Base-by-base conservation (phyloP, 1,140 invertebrate species). In the Aporrectodea caliginosa region DNA sequence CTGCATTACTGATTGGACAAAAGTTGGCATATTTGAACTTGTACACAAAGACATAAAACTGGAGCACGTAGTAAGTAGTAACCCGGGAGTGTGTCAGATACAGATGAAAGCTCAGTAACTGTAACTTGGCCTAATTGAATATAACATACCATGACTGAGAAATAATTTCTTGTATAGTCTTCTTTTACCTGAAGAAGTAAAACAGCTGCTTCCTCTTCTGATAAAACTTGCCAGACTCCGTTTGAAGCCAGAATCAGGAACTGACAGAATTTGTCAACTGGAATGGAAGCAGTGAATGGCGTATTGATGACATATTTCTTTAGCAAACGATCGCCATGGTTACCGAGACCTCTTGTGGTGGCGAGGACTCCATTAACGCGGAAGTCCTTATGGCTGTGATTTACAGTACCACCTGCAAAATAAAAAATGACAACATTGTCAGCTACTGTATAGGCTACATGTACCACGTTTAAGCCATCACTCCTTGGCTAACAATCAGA, bases 201-300 rank as follows among this genome's bases (percentile, higher is more conserved):
- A 16, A 80, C 82, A 1, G 86, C 83, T 6, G 85, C 87, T 75
- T 88, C 87, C 43, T 86, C 81, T 16, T 84, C 83, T 16, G 84
- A 81, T 69, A 88, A 85, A 12, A 87, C 84, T 43, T 88, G 84
- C 87, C 87, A 88, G 0, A 88, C 83, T 2, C 87, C 87, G 75
- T 83, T 78, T 32, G 85, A 83, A 43, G 86, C 87, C 2, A 88
- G n/a, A 33, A 88, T 84, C 6, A 88, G 74, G 74, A 87, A 84
- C 84, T 88, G 86, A 27, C 85, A 83, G 82, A 86, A 85, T 81
- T 85, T 84, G 70, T 87, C 86, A 69, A 88, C 83, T 1, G 83
- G 80, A 6, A 86, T 83, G 73, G 81, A 79, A 2, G 80, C 84
- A 0, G 84, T 83, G 72, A 84, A 80, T 2, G 87, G 86, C 34